Evolutionary conservation across 2,797 vertebrate species (phyloP).

Genomic region (Pampus argenteus): DNA sequence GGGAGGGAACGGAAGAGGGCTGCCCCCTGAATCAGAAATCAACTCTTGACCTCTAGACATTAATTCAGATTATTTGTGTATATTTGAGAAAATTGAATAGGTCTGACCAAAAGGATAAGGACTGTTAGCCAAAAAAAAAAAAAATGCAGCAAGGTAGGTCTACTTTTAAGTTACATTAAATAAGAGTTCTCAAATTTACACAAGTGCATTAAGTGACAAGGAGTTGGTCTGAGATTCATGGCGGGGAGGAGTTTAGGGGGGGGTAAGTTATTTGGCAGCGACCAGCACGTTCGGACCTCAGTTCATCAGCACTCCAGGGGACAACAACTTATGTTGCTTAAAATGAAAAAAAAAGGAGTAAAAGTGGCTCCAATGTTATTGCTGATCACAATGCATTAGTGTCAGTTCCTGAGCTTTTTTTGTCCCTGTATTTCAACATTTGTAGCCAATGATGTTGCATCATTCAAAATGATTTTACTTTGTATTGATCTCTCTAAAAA

Average conservation of each 20-base stretch:
- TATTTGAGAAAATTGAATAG: slow-evolving; percentile 59
- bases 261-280: slow-evolving; percentile 71
- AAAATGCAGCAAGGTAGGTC: slow-evolving; percentile 14
- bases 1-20: slow-evolving; percentile 60
- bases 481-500: slow-evolving; percentile 22
- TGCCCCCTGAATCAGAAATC: slow-evolving; percentile 68
- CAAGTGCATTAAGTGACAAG: slow-evolving; percentile 70
- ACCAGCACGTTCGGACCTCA: slow-evolving; percentile 55
- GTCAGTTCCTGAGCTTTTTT: slow-evolving; percentile 74
- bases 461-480: slow-evolving; percentile 22
- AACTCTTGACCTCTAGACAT: slow-evolving; percentile 54
- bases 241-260: slow-evolving; percentile 1
- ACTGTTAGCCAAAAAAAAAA: slow-evolving; percentile 1
- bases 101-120: neutral
- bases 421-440: slow-evolving; percentile 54
- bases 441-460: slow-evolving; percentile 40
- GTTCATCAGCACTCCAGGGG: slow-evolving; percentile 38
- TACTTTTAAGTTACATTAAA: slow-evolving; percentile 70
- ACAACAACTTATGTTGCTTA: slow-evolving; percentile 41
- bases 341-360: slow-evolving; percentile 38
- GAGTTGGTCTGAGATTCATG: slow-evolving; percentile 68
- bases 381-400: slow-evolving; percentile 66
- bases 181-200: slow-evolving; percentile 75
- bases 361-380: slow-evolving; percentile 64
- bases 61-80: slow-evolving; percentile 56